Evolutionary conservation across 64 coral and sea anemone species (phyloP), one percentile per base, ranked within the genome.

Genomic region (Catalaphyllia jardinei): DNA sequence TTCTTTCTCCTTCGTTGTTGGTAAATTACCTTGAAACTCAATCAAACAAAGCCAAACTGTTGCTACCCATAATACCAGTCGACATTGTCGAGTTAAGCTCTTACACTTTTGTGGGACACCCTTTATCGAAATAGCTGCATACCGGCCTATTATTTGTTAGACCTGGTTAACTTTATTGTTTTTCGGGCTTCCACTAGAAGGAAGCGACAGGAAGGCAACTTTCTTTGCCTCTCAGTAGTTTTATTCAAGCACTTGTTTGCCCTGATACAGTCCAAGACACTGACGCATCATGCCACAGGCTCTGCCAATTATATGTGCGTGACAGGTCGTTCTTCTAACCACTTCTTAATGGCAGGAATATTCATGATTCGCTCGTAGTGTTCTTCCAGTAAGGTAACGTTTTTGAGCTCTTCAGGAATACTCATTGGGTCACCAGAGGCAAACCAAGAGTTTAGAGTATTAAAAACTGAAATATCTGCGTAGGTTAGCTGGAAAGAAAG

Each of bases 391-490:
- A 77, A 33, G n/a, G 87, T 73, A 59, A 27, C 50, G 2, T 77
- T 55, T 62, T 77, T 75, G 5, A 88, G 13, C 19, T 38, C 8
- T 62, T 30, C 31, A 13, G 59, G 51, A 88, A 63, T 5, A 35
- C 19, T 30, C 25, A 35, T 1, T 24, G 9, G 7, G 19, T 62
- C n/a, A 15, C 52, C 86, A 20, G 35, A 19, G 20, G 38, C 74
- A 49, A 76, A 49, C 33, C 33, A 35, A 24, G 49, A 10, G 38
- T 76, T 76, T 22, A 49, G 27, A 20, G 18, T 19, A 19, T 77
- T 60, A 10, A 88, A 88, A 30, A 77, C 22, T 4, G 24, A 31
- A 24, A 88, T 77, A 49, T 88, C 86, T 75, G 73, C 86, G 77
- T 88, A 88, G 13, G 73, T 31, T 20, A 88, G 75, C 86, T 88